Percentiles rank a stretch among this genome's conserved stretches.
Conservation (phyloP, 1,140 invertebrate species). For the Proctacanthus coquilletti region DNA sequence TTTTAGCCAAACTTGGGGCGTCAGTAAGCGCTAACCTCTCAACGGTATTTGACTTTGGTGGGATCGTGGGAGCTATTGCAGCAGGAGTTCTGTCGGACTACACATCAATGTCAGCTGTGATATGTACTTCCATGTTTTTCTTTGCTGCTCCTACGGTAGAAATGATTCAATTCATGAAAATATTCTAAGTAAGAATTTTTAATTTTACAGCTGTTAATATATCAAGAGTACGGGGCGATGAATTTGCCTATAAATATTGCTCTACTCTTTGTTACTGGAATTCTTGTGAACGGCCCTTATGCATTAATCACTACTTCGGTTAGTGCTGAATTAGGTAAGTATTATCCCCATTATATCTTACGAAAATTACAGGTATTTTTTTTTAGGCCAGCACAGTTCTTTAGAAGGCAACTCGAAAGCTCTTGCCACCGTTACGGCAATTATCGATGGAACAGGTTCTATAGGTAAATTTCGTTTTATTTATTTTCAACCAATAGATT, state of each 20-base stretch:
- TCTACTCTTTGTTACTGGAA: conserved; percentile 60
- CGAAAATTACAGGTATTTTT: no score
- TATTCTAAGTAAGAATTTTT: neutral
- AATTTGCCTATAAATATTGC: conserved; percentile 45
- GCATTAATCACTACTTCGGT: conserved; percentile 92
- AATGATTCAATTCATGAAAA: conserved; percentile 2
- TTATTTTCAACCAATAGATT: neutral
- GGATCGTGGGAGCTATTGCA: conserved; percentile 72
- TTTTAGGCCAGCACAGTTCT: conserved; percentile 52
- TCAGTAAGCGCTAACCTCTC: conserved; percentile 68
- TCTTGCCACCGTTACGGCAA: conserved; percentile 87
- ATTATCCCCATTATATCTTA: neutral
- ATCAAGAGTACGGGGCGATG: conserved; percentile 50
- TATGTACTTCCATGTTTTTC: conserved; percentile 68
- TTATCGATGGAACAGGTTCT: conserved; percentile 92
- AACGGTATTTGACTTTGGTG: conserved; percentile 81
- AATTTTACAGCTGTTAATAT: conserved; percentile 56
- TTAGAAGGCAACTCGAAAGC: conserved; percentile 75
- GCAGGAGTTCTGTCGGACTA: conserved; percentile 77
- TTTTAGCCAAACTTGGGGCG: conserved; percentile 51
- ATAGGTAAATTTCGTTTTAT: conserved; percentile 41
- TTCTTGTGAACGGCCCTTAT: conserved; percentile 89
- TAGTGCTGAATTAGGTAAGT: conserved; percentile 75
- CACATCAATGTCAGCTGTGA: conserved; percentile 66
- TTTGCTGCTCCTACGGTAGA: conserved; percentile 69